These are phyloP conservation scores for Karalla daura DNA, from an alignment of 2,797 vertebrate species.

Conservation along the genomic window DNA sequence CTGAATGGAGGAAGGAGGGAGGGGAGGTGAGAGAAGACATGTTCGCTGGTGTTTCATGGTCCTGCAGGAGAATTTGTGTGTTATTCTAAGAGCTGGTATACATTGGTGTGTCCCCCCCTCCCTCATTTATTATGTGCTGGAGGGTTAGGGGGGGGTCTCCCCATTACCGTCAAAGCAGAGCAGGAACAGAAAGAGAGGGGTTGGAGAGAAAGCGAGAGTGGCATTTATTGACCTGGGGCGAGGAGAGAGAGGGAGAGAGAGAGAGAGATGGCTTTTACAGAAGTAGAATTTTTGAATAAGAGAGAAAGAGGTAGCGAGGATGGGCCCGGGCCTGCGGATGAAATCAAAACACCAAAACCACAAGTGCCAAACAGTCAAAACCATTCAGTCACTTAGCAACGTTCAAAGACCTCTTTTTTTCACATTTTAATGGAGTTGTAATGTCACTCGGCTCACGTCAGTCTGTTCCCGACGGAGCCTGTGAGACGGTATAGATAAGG, in stretches of 20 bases:
- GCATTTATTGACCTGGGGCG: conserved; percentile 22
- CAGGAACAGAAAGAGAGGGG: conserved; percentile 22
- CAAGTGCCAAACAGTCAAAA: conserved; percentile 7
- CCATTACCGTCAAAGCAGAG: conserved; percentile 25
- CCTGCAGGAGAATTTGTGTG: conserved; percentile 49
- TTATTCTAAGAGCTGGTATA: conserved; percentile 53
- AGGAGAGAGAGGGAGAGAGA: conserved; percentile 11
- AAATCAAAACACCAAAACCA: conserved; percentile 36
- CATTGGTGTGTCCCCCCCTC: conserved; percentile 17
- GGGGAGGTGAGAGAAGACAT: conserved; percentile 18
- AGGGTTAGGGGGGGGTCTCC: conserved; percentile 47
- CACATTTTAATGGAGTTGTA: neutral
- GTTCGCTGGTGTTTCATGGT: conserved; percentile 45
- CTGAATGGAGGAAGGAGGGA: conserved; percentile 30
- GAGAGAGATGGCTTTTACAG: conserved; percentile 36
- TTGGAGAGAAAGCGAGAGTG: conserved; percentile 14
- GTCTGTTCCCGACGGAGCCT: neutral
- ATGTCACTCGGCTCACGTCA: neutral
- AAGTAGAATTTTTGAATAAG: conserved; percentile 22
- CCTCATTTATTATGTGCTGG: conserved; percentile 37
- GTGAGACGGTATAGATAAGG: neutral
- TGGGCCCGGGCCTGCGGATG: conserved; percentile 40
- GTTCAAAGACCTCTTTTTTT: neutral
- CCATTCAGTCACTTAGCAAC: conserved; percentile 6
- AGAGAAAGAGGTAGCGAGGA: conserved; percentile 10